These are phyloP conservation scores for Pyrgus malvae DNA, from an alignment of 2,888 invertebrate genomes.

Conservation along the genomic window DNA sequence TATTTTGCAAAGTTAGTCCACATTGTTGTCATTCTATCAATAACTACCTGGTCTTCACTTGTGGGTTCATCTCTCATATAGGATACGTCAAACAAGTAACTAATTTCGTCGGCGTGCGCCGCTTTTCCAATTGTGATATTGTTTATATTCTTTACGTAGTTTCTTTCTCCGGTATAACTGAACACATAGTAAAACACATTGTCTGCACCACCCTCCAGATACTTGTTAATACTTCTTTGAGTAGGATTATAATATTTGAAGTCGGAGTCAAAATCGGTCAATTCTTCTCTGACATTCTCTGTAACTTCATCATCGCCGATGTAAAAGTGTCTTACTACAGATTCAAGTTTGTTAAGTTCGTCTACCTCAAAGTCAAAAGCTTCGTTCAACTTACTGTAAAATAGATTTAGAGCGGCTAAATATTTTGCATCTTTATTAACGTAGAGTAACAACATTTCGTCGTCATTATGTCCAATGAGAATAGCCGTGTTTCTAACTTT, in stretches of 20 bases:
- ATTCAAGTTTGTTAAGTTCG: slow-evolving; percentile 36
- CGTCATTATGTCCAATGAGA: slow-evolving; percentile 52
- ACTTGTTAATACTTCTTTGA: slow-evolving; percentile 44
- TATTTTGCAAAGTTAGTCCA: slow-evolving; percentile 67
- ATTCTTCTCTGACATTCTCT: slow-evolving; percentile 32
- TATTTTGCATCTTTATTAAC: slow-evolving; percentile 31
- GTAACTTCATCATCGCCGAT: slow-evolving; percentile 46
- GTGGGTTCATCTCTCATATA: slow-evolving; percentile 29
- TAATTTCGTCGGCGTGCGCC: slow-evolving; percentile 52
- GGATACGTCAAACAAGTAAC: slow-evolving; percentile 51
- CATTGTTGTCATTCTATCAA: slow-evolving; percentile 56
- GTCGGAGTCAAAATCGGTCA: slow-evolving; percentile 53
- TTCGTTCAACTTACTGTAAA: slow-evolving; percentile 29
- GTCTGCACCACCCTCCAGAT: slow-evolving; percentile 28
- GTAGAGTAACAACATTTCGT: slow-evolving; percentile 42
- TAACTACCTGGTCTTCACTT: slow-evolving; percentile 46
- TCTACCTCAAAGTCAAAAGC: slow-evolving; percentile 42
- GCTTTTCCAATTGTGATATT: slow-evolving; percentile 43
- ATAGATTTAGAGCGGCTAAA: slow-evolving; percentile 32
- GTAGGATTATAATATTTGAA: slow-evolving; percentile 47
- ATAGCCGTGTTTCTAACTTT: slow-evolving; percentile 49
- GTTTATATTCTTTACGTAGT: slow-evolving; percentile 32
- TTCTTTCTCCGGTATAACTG: slow-evolving; percentile 49
- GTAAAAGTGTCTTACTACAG: slow-evolving; percentile 47
- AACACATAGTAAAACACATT: slow-evolving; percentile 56